phyloP scores from a whole-genome alignment of 2,113 vertebrate species.

The Danio rerio region DNA sequence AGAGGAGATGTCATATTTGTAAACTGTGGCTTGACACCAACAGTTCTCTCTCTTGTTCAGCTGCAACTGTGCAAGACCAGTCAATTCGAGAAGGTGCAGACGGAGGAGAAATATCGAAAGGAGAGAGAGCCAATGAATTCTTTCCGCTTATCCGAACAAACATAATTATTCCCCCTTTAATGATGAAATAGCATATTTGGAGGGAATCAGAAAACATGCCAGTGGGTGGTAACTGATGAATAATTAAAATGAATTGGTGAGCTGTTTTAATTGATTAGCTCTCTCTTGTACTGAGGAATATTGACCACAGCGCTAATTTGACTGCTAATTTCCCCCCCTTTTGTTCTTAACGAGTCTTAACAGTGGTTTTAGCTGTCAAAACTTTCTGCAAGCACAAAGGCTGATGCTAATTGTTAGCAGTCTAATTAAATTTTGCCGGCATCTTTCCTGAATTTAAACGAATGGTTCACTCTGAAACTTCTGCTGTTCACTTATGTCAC shows the following conservation, averaged over 20 bases:
- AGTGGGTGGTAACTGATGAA: conserved; percentile 65
- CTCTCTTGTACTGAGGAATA: conserved; percentile 59
- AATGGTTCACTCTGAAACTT: not conserved
- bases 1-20: conserved; percentile 99
- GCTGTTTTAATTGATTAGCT: conserved; percentile 71
- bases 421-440: not conserved
- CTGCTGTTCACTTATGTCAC: not conserved
- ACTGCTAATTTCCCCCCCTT: conserved; percentile 65
- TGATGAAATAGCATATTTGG: conserved; percentile 74
- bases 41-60: conserved; percentile 99
- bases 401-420: not conserved
- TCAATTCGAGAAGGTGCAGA: conserved; percentile 95
- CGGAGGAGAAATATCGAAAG: conserved; percentile 83
- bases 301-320: conserved; percentile 67
- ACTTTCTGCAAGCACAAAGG: conserved; percentile 17
- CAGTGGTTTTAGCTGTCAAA: conserved; percentile 26
- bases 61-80: conserved; percentile 99
- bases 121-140: conserved; percentile 70
- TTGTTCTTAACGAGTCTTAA: conserved; percentile 54
- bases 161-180: conserved; percentile 60
- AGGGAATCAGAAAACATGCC: conserved; percentile 70
- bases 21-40: conserved; percentile 99
- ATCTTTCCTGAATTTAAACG: not conserved
- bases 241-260: conserved; percentile 73
- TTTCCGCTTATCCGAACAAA: conserved; percentile 66